These are phyloP conservation scores for Melanocharis versteri DNA, from an alignment of 2,113 vertebrate species.

Conservation along the genomic window DNA sequence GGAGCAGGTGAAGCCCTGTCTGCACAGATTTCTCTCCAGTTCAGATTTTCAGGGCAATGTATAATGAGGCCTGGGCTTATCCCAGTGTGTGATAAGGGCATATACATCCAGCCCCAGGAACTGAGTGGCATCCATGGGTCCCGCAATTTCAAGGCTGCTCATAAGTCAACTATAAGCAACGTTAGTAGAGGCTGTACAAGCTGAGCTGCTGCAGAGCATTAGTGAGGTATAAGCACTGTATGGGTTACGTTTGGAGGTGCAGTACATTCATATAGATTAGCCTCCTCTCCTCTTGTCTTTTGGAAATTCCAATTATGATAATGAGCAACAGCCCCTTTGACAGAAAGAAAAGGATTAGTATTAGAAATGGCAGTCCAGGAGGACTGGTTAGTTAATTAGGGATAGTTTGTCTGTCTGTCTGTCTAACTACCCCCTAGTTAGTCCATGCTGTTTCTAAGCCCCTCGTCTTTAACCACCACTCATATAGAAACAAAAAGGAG, in stretches of 20 bases:
- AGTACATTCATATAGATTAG: background rate
- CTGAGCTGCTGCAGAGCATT: background rate
- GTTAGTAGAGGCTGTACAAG: background rate
- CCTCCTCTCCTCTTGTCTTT: background rate
- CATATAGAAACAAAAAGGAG: background rate
- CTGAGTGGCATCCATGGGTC: background rate
- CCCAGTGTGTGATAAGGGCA: background rate
- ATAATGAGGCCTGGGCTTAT: background rate
- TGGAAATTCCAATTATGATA: background rate
- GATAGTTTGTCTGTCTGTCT: background rate
- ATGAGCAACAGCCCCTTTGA: background rate
- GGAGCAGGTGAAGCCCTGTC: background rate
- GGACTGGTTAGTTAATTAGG: background rate
- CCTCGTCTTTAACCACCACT: fast-evolving
- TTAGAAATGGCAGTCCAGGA: background rate
- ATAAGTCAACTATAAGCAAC: background rate
- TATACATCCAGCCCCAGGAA: background rate
- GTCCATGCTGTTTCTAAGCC: background rate
- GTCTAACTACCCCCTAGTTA: background rate
- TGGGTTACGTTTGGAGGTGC: background rate
- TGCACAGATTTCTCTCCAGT: background rate
- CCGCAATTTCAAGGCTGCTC: background rate
- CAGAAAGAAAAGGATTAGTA: background rate
- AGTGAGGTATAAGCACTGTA: background rate
- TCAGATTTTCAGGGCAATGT: fast-evolving